Conservation (phyloP, 2,888 invertebrate genomes). For the Criorhina ranunculi region DNA sequence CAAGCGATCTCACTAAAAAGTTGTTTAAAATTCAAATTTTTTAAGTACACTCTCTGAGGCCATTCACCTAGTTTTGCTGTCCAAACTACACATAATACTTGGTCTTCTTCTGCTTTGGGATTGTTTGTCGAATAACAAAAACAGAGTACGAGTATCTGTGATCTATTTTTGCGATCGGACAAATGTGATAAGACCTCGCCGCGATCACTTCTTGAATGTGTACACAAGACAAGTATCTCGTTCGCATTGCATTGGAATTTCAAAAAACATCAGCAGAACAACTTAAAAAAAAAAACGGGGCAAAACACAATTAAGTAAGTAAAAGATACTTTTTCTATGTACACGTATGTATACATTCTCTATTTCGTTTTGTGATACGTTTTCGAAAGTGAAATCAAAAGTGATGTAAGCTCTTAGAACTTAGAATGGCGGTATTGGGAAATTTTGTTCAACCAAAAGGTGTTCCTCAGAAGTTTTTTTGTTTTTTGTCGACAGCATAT, state of each 20-base stretch:
- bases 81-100: not conserved
- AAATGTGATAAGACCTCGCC: slow-evolving; percentile 64
- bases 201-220: slow-evolving; percentile 55
- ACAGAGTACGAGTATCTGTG: slow-evolving; percentile 27
- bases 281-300: slow-evolving; percentile 28
- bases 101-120: slow-evolving; percentile 31
- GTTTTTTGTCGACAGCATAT: not conserved
- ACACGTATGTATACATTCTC: too few relatives aligned
- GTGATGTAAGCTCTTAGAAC: slow-evolving; percentile 10
- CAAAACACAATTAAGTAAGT: slow-evolving; percentile 59
- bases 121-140: slow-evolving; percentile 27
- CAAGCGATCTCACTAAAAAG: slow-evolving; percentile 27
- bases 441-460: not conserved
- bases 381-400: slow-evolving; percentile 11
- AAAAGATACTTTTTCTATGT: slow-evolving; percentile 13
- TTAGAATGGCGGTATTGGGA: not conserved
- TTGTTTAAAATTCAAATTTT: slow-evolving; percentile 1
- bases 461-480: not conserved
- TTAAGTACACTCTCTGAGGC: slow-evolving; percentile 46
- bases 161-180: slow-evolving; percentile 72
- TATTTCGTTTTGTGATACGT: not conserved
- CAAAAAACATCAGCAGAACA: slow-evolving; percentile 39
- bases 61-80: slow-evolving; percentile 65
- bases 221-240: slow-evolving; percentile 26
- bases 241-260: slow-evolving; percentile 56